phyloP scores from a whole-genome alignment of 2,888 invertebrate species.

The Copidosoma aretas region DNA sequence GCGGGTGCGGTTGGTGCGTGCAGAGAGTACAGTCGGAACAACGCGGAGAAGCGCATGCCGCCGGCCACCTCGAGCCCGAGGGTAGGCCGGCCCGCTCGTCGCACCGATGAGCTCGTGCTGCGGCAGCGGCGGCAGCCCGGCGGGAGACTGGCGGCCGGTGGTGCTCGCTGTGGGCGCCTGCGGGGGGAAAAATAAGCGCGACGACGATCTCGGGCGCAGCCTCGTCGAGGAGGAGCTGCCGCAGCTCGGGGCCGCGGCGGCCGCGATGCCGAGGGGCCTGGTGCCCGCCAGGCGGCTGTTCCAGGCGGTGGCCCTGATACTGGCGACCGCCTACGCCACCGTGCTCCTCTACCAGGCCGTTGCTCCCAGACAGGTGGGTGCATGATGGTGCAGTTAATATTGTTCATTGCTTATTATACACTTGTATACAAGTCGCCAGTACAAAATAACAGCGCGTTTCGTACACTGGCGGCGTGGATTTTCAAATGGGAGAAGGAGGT shows the following conservation, averaged over 20 bases:
- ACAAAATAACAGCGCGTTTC: too few species aligned
- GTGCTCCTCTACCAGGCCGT: conserved; percentile 70
- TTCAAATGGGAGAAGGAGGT: too few species aligned
- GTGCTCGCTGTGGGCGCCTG: neutral
- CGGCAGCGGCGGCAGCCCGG: neutral
- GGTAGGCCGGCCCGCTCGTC: conserved; percentile 22
- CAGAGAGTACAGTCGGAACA: too few species aligned
- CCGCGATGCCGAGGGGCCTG: conserved; percentile 64
- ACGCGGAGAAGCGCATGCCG: conserved; percentile 10
- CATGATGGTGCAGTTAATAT: too few species aligned
- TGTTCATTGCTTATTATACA: too few species aligned
- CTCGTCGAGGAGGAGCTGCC: conserved; percentile 39
- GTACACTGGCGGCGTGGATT: too few species aligned
- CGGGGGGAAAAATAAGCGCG: neutral
- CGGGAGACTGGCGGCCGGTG: conserved; percentile 21
- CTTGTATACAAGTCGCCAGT: too few species aligned
- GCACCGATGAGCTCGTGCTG: conserved; percentile 18
- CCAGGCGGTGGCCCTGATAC: conserved; percentile 62
- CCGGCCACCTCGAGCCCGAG: conserved; percentile 10
- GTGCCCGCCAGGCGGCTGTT: conserved; percentile 60
- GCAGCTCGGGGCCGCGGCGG: conserved; percentile 30
- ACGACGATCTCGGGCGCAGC: conserved; percentile 5
- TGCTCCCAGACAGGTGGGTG: conserved; percentile 65
- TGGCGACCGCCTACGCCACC: conserved; percentile 69
- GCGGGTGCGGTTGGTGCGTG: neutral